These are phyloP conservation scores for Sclerurus mexicanus DNA, from an alignment of 2,113 vertebrate species.

Conservation along the genomic window DNA sequence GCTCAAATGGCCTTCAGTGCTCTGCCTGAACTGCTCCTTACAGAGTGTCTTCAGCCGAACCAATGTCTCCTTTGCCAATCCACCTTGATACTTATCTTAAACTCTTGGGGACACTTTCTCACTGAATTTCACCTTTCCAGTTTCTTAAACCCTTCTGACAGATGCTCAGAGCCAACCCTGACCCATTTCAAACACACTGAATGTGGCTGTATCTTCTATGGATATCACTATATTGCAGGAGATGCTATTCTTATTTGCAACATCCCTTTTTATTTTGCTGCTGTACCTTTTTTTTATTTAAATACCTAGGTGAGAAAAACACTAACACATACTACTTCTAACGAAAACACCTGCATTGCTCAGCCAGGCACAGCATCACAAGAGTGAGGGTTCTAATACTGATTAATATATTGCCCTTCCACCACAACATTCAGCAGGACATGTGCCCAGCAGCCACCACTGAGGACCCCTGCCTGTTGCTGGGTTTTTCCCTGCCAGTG, in stretches of 20 bases:
- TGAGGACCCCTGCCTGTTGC: rapidly evolving
- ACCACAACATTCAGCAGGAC: neutral
- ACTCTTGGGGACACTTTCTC: neutral
- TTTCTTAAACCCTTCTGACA: neutral
- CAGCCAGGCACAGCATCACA: neutral
- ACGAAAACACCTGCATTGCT: neutral
- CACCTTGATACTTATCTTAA: neutral
- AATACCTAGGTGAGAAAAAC: neutral
- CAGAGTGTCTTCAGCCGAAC: neutral
- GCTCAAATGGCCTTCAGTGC: neutral
- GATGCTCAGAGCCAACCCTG: neutral
- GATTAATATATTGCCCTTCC: neutral
- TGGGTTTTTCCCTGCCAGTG: neutral
- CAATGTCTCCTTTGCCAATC: neutral
- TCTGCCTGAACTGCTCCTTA: neutral
- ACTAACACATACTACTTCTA: neutral
- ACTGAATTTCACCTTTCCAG: neutral
- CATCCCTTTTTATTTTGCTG: neutral
- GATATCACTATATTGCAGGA: neutral
- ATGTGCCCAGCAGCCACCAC: neutral
- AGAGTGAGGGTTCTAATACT: neutral
- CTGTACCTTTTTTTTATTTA: neutral
- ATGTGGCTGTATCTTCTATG: neutral
- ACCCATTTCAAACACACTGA: neutral
- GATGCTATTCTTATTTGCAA: neutral